Evolutionary conservation across 2,888 invertebrate species (phyloP), one percentile per base, ranked within the genome.

Genomic region (Acanthosepion pharaonis): DNA sequence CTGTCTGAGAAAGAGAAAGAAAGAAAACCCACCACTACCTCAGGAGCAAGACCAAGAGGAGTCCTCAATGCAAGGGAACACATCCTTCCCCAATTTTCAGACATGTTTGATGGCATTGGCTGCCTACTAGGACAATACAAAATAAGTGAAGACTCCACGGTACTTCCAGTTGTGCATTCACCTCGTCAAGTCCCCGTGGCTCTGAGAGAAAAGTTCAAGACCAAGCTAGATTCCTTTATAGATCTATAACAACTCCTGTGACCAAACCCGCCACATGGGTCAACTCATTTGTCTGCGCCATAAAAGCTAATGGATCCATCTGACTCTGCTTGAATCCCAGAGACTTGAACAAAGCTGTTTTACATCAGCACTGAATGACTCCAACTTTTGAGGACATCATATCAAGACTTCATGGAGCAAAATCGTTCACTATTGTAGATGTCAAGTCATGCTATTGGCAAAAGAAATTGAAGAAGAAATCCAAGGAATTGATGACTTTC

Each of bases 361-460:
- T 33, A 33, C 33, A 33, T 33, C 33, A 33, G 33, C 33, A 33
- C 33, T 33, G 6, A 5, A 48, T 91, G n/a, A 91, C n/a, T 91
- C 25, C 91, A 91, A 91, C 91, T 42, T 91, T 91, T 48, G 91
- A 91, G 91, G 18, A 91, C 20, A 20, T 91, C 20, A 91, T 91
- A 33, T 91, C 91, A 91, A 91, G 25, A 42, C 91, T 48, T 42
- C n/a, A 91, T 91, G 91, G 91, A n/a, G 91, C 91, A 91, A 91
- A 91, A 91, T 91, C 9, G 4, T 91, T 18, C 91, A 91, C 91
- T 33, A 91, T 91, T 91, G 51, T 51, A 51, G 51, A 59, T 23
- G 20, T 91, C n/a, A n/a, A n/a, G n/a, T n/a, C 5, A 91, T 18
- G 91, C 15, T 91, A 91, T 91, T 91, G 91, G 91, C 18, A 5